Percentiles rank a stretch among this genome's conserved stretches.
Evolutionary conservation across 2,797 vertebrate genomes (phyloP).

Genomic region (Spheniscus humboldti): DNA sequence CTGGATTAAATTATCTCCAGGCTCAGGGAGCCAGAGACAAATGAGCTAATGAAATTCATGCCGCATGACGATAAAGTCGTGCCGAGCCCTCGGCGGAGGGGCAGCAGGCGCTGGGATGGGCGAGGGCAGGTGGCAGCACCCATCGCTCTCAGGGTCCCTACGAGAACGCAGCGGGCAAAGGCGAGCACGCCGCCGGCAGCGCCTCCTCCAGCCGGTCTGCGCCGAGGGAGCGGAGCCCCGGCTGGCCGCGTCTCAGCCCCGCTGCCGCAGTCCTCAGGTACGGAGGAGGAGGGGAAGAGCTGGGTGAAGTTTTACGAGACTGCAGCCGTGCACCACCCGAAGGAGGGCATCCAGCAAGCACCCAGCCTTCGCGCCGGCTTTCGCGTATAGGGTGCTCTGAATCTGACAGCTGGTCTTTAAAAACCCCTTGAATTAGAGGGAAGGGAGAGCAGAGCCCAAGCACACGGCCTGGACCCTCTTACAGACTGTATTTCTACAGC

Average conservation of each 20-base stretch:
- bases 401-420: too few species aligned
- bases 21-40: conserved; percentile 31
- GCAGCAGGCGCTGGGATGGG: not conserved
- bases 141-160: not conserved
- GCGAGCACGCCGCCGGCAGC: fast-evolving
- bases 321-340: not conserved
- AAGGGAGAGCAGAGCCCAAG: not conserved
- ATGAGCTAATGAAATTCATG: conserved; percentile 34
- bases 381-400: fast-evolving
- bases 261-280: not conserved
- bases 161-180: fast-evolving
- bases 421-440: not conserved
- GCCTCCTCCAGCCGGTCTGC: too few species aligned
- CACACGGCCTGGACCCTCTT: fast-evolving
- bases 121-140: not conserved
- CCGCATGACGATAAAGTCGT: not conserved
- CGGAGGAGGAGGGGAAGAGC: not conserved
- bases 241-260: not conserved
- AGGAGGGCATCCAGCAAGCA: fast-evolving
- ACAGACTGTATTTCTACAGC: fast-evolving
- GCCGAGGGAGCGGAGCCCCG: not conserved
- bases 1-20: conserved; percentile 35
- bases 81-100: not conserved
- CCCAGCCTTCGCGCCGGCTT: not conserved
- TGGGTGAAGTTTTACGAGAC: not conserved